A percentile compares a stretch with the other conserved stretches of the same genome.
Evolutionary conservation across 1,140 invertebrate species (phyloP).

Genomic region (Zophobas atratus): DNA sequence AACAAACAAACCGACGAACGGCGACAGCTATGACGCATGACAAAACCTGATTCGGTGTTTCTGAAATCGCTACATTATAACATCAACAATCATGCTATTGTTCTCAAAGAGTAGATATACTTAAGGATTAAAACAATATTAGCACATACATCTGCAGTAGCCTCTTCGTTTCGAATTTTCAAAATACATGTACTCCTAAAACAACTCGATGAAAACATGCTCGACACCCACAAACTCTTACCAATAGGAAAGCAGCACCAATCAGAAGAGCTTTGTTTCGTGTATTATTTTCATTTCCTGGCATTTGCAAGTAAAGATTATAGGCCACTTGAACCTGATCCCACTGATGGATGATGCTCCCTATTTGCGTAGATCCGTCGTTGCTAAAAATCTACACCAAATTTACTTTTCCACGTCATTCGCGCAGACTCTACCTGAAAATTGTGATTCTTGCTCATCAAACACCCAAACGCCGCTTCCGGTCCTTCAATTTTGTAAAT

Average conservation of each 20-base stretch:
- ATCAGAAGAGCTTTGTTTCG: conserved; percentile 72
- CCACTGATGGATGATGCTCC: conserved; percentile 73
- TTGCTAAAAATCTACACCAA: conserved; percentile 66
- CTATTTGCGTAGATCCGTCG: conserved; percentile 71
- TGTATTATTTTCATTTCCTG: conserved; percentile 68
- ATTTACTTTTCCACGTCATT: neutral
- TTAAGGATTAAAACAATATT: neutral
- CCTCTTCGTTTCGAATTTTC: conserved; percentile 56
- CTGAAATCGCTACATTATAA: no score
- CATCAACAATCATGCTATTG: no score
- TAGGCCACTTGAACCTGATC: conserved; percentile 71
- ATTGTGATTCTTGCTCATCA: conserved; percentile 67
- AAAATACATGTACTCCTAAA: conserved; percentile 65
- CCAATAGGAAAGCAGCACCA: conserved; percentile 73
- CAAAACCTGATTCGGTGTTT: no score
- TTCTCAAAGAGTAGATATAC: neutral
- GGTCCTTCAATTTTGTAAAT: conserved; percentile 73
- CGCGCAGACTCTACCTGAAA: conserved; percentile 66
- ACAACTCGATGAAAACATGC: conserved; percentile 46
- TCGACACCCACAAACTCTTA: conserved; percentile 58
- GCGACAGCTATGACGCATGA: no score
- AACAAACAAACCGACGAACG: no score
- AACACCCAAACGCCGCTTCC: conserved; percentile 62
- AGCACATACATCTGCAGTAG: conserved; percentile 54
- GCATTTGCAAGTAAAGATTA: conserved; percentile 70